Percentiles rank a stretch among this genome's conserved stretches.
These are phyloP conservation scores for Aphis gossypii DNA, from an alignment of 1,140 invertebrate species.

Conservation along the genomic window DNA sequence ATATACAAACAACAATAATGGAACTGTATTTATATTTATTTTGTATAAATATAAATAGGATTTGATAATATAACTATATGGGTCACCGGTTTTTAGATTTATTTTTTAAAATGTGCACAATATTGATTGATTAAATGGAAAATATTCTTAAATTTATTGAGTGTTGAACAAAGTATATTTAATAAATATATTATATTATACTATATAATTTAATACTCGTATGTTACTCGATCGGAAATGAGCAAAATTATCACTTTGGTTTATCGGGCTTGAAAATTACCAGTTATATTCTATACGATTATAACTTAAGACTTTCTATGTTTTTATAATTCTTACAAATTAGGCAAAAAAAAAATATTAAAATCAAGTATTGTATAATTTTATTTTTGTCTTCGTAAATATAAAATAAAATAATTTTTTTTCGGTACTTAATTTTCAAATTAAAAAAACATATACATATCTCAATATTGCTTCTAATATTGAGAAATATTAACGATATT, in stretches of 20 bases:
- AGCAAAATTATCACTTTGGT: neutral
- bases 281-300: neutral
- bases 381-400: neutral
- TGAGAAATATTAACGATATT: neutral
- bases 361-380: neutral
- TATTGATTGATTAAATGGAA: neutral
- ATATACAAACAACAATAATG: neutral
- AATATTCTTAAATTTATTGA: constrained; percentile 5
- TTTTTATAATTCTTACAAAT: neutral
- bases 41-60: neutral
- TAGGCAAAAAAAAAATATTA: neutral
- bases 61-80: neutral
- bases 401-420: neutral
- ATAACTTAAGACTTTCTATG: neutral
- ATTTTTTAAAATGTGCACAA: neutral
- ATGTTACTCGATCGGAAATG: neutral
- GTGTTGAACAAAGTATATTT: neutral
- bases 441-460: neutral
- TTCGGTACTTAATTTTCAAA: neutral
- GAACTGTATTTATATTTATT: constrained; percentile 19
- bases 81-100: neutral
- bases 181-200: neutral
- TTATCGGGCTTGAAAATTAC: neutral
- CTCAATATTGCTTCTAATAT: neutral
- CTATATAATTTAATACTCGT: neutral